Base-by-base conservation (phyloP, 2,888 invertebrate species). In the Chalcis sispes region DNA sequence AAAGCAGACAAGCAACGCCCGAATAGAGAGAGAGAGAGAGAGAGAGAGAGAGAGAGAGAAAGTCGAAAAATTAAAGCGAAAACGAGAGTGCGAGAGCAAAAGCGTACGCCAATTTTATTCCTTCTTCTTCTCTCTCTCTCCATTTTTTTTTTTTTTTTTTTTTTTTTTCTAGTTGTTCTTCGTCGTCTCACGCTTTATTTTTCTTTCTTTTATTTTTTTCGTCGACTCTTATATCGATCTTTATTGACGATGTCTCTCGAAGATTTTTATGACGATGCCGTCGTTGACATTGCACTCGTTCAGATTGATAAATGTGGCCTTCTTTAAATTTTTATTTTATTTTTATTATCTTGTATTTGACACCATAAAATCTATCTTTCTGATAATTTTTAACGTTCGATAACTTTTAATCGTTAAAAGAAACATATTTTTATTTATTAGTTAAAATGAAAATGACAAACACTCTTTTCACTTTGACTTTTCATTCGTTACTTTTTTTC, bases 1-100 rank as follows among this genome's bases (percentile, higher is more conserved):
- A 72, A 72, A 72, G 66, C 66, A 72, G 72, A 59, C 58, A 25
- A 23, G 29, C n/a, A n/a, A n/a, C n/a, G n/a, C n/a, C n/a, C n/a
- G n/a, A n/a, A n/a, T n/a, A n/a, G 58, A 7, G 52, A 46, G 62
- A 15, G 10, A n/a, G 70, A 1, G 56, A 42, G 62, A 8, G 62
- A 15, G 10, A 25, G 70, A 1, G 46, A 42, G 62, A 15, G 65
- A 27, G 25, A 18, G 20, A 20, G 10, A 20, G 52, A 32, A n/a
- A 54, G 27, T 40, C 52, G 62, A 64, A 72, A 64, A 64, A 72
- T 64, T 54, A 56, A 64, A 48, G 64, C 61, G 56, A 54, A 42
- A 61, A 36, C 15, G 52, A 52, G 48, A 59, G 61, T 23, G 32
- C 13, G 25, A 62, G 27, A 62, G n/a, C 5, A 18, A 27, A 20